Evolutionary conservation across 2,113 vertebrate species (phyloP), one percentile per base, ranked within the genome.

Genomic region (Puntigrus tetrazona): DNA sequence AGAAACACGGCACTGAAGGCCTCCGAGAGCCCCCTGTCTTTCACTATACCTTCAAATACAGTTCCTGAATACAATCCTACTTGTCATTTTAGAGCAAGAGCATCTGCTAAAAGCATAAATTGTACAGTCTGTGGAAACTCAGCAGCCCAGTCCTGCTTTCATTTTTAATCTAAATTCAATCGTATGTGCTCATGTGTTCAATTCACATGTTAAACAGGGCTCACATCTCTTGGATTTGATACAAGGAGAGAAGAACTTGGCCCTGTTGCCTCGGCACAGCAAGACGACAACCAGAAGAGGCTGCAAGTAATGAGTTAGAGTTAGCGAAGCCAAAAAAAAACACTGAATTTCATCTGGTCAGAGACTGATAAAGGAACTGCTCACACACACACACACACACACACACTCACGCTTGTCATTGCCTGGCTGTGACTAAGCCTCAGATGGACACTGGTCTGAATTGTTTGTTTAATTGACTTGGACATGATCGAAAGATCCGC

Each of bases 391-490:
- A 22, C 78, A 65, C 36, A 52, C 83, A 70, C 31, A 31, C 78
- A 63, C 29, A 38, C 38, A 18, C 78, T 47, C 45, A 65, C 84
- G 52, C 61, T 69, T 69, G 29, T 70, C 20, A 81, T 52, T 70
- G 78, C 61, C 31, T 55, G 18, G 20, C 38, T 67, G 73, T 34
- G 55, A 50, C 45, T 69, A 72, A 55, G 77, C 83, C 81, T 82
- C 87, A 86, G 80, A 81, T 86, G 69, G 73, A 55, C 57, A 57
- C 38, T 9, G 81, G 57, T 50, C 59, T n/a, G 61, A 86, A 86
- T 86, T 82, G 88, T 89, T 89, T 88, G 83, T 83, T 85, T 89
- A 88, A 89, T 89, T 88, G 87, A 88, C 85, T 85, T 78, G 76
- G 83, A 85, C 83, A 81, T 79, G 83, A 85, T 67, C 18, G 67